phyloP scores from a whole-genome alignment of 2,113 vertebrate genomes.

The Pedionomus torquatus region DNA sequence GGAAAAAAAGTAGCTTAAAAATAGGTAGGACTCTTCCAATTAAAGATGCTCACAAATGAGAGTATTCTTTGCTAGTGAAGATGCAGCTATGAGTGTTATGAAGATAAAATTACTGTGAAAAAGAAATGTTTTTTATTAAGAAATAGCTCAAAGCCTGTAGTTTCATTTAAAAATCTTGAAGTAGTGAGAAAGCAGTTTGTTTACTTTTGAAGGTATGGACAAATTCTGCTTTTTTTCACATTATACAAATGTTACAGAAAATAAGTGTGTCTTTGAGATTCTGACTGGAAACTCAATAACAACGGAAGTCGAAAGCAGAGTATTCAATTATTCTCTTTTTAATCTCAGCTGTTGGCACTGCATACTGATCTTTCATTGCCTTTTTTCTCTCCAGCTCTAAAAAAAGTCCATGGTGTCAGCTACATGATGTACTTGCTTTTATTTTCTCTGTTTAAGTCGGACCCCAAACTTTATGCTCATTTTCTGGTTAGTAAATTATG shows the following conservation, averaged over 20 bases:
- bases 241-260: not conserved
- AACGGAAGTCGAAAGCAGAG: not conserved
- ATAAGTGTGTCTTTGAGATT: not conserved
- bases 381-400: not conserved
- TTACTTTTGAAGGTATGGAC: not conserved
- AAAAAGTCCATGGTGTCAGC: not conserved
- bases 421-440: not conserved
- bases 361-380: not conserved
- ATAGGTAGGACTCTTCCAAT: not conserved
- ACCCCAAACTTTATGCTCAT: not conserved
- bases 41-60: not conserved
- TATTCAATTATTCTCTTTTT: not conserved
- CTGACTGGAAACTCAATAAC: not conserved
- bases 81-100: not conserved
- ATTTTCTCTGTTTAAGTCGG: not conserved
- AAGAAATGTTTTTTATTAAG: not conserved
- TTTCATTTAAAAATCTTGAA: not conserved
- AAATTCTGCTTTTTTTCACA: not conserved
- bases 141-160: not conserved
- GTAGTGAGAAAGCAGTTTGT: not conserved
- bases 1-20: not conserved
- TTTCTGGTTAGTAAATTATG: not conserved
- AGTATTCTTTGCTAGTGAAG: not conserved
- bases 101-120: not conserved
- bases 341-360: not conserved